Evolutionary conservation across 2,113 vertebrate genomes (phyloP), one percentile per base, ranked within the genome.

Genomic region (Amia ocellicauda): DNA sequence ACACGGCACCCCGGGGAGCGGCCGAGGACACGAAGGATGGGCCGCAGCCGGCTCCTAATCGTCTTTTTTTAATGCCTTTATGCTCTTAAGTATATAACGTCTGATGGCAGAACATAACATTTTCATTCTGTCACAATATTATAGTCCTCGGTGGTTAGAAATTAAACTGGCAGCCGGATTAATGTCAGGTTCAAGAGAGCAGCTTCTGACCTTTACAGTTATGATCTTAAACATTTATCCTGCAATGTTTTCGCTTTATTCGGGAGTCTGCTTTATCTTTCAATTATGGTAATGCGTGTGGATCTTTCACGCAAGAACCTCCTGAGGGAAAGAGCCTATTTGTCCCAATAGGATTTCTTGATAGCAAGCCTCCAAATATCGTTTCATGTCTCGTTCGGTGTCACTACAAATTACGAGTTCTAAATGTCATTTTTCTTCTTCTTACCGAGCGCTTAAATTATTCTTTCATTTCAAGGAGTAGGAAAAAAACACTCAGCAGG

Each of bases 211-310:
- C 81, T 85, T 85, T 81, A 68, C 63, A 20, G 69, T 72, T 74
- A 69, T 79, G 68, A 82, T 74, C 78, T 78, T 53, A 69, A 75
- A 85, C 75, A 74, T 79, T 77, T 74, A 71, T 67, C 65, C 66
- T 42, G 74, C 63, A 70, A 68, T 73, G 72, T 71, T 60, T 68
- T 66, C 63, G 75, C 67, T 75, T 57, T 65, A 55, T 59, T 68
- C 67, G 60, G 59, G 69, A 76, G 69, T 71, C 66, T 43, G 52
- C 9, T 27, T 47, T 66, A 72, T 70, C 55, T 49, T 9, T 66
- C 67, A 67, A 75, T 81, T 77, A 81, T 79, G 72, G 72, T 75
- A 78, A 82, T 82, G 71, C 77, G 74, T 78, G 75, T 74, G 69
- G 67, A 69, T 60, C 66, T 60, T 57, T 72, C 60, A 43, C 47